Conservation (phyloP, 2,797 vertebrate genomes). For the Falco columbarius region DNA sequence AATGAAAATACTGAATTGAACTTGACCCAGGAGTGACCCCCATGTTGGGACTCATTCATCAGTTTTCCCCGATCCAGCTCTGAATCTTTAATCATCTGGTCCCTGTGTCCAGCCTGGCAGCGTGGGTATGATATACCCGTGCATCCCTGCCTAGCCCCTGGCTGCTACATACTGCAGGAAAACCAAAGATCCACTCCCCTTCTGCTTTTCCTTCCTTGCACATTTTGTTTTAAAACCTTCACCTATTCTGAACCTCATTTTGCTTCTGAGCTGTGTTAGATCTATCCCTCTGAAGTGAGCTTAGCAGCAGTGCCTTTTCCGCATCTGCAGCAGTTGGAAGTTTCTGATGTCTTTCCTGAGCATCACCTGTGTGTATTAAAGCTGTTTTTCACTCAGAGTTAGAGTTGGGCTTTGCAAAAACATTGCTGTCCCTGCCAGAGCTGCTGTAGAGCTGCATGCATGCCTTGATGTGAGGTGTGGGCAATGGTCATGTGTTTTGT, state of each 20-base stretch:
- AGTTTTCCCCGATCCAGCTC: not conserved
- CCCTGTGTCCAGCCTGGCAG: not conserved
- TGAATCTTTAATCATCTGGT: not conserved
- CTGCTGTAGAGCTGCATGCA: not conserved
- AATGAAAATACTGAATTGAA: not conserved
- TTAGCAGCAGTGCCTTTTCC: not conserved
- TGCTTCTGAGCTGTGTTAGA: not conserved
- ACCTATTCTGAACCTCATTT: not conserved
- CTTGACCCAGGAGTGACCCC: not conserved
- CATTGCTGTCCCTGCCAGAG: not conserved
- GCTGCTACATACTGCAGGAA: not conserved
- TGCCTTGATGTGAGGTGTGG: accelerated
- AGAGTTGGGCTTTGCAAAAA: not conserved
- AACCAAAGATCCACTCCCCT: not conserved
- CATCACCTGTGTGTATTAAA: not conserved
- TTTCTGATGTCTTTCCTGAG: not conserved
- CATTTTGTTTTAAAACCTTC: not conserved
- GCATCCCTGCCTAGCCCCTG: not conserved
- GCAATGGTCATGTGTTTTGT: not conserved
- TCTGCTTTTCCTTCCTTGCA: not conserved
- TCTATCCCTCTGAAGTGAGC: not conserved
- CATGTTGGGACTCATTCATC: not conserved
- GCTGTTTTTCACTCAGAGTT: not conserved
- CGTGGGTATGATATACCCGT: accelerated
- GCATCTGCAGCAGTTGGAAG: not conserved